phyloP scores from a whole-genome alignment of 2,888 invertebrate species.

The Luperina nickerlii region DNA sequence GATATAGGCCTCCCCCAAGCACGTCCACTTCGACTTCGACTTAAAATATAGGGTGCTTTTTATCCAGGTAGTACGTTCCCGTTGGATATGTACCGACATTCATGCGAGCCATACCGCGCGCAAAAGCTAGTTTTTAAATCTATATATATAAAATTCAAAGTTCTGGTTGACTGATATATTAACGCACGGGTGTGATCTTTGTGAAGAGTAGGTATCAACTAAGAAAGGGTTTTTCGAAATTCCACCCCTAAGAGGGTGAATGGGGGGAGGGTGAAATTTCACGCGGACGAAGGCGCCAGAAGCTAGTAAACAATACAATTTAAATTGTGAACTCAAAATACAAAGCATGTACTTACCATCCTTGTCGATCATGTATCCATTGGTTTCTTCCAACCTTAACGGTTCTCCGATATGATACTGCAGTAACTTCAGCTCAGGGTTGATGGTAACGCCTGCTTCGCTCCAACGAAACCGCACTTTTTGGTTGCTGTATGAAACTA shows the following conservation, averaged over 20 bases:
- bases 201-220: no score
- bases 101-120: not conserved
- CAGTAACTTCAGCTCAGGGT: constrained; percentile 94
- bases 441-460: constrained; percentile 93
- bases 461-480: constrained; percentile 94
- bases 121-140: not conserved
- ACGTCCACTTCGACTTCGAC: no score
- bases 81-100: not conserved
- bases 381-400: constrained; percentile 92
- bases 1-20: no score
- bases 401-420: constrained; percentile 95
- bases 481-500: constrained; percentile 95
- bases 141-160: no score
- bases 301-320: not conserved
- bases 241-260: no score
- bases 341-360: constrained; percentile 90
- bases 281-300: no score
- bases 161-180: no score
- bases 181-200: no score
- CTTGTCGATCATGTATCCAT: constrained; percentile 94
- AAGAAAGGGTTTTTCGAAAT: no score
- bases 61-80: not conserved
- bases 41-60: not conserved
- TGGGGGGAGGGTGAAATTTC: no score
- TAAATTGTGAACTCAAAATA: not conserved